A percentile compares a stretch with the other conserved stretches of the same genome.
phyloP scores from a whole-genome alignment of 2,113 vertebrate genomes.

The Petaurus breviceps region DNA sequence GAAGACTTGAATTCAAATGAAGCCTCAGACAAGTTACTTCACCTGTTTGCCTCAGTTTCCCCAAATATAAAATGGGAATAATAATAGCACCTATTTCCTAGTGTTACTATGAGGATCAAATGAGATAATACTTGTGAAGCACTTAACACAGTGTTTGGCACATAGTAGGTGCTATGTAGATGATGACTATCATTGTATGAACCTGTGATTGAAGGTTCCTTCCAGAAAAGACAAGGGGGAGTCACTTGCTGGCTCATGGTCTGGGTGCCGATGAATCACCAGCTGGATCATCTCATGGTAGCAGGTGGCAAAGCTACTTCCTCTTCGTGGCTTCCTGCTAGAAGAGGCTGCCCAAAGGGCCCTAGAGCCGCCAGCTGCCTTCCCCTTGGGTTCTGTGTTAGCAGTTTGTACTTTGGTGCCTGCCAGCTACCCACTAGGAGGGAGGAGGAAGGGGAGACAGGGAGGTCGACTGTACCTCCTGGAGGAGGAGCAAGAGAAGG shows the following conservation, averaged over 20 bases:
- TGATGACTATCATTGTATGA: no score
- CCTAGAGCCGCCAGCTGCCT: not conserved
- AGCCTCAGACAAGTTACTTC: not conserved
- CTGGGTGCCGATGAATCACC: not conserved
- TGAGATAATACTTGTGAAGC: not conserved
- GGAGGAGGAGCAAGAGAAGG: not conserved
- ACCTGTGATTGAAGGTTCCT: not conserved
- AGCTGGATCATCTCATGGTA: not conserved
- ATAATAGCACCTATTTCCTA: no score
- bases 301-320: not conserved
- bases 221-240: not conserved
- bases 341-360: not conserved
- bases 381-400: not conserved
- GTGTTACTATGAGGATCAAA: not conserved
- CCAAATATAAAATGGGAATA: no score
- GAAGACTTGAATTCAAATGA: no score
- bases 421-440: not conserved
- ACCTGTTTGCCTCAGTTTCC: not conserved
- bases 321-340: not conserved
- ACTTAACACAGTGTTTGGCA: not conserved
- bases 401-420: not conserved
- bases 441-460: not conserved
- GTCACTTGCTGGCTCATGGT: not conserved
- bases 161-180: not conserved
- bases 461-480: not conserved